Conservation (phyloP, 2,888 invertebrate genomes). For the Cephus spinipes region DNA sequence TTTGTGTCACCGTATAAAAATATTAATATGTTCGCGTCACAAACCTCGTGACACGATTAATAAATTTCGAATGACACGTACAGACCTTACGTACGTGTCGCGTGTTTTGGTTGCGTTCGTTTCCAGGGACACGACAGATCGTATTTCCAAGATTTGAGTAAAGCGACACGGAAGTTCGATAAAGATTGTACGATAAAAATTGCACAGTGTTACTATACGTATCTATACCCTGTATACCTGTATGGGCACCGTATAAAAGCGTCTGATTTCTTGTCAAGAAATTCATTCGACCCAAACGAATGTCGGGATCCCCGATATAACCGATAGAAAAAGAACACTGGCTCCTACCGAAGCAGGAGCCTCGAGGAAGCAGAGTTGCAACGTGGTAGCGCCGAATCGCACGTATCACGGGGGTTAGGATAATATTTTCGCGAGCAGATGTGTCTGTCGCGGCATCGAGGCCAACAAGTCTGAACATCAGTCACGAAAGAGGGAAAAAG, state of each 20-base stretch:
- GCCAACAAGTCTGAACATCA: conserved; percentile 45
- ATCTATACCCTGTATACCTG: background rate
- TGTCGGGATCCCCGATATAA: background rate
- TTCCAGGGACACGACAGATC: background rate
- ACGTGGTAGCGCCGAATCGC: background rate
- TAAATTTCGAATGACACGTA: background rate
- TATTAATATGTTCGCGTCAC: background rate
- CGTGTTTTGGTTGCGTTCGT: background rate
- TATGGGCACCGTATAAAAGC: background rate
- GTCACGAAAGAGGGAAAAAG: conserved; percentile 47
- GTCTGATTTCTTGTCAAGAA: background rate
- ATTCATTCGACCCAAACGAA: background rate
- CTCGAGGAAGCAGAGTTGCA: background rate
- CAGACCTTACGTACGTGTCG: background rate
- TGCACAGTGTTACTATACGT: background rate
- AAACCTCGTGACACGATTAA: background rate
- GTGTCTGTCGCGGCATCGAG: conserved; percentile 3
- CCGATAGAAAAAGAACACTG: background rate
- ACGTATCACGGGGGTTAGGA: conserved; percentile 1
- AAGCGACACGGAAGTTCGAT: background rate
- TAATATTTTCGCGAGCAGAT: conserved; percentile 7
- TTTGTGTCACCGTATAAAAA: background rate
- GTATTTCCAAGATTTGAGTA: background rate
- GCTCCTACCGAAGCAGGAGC: background rate
- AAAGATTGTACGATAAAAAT: background rate